phyloP scores from a whole-genome alignment of 2,113 vertebrate species.

The Halichoeres trimaculatus region DNA sequence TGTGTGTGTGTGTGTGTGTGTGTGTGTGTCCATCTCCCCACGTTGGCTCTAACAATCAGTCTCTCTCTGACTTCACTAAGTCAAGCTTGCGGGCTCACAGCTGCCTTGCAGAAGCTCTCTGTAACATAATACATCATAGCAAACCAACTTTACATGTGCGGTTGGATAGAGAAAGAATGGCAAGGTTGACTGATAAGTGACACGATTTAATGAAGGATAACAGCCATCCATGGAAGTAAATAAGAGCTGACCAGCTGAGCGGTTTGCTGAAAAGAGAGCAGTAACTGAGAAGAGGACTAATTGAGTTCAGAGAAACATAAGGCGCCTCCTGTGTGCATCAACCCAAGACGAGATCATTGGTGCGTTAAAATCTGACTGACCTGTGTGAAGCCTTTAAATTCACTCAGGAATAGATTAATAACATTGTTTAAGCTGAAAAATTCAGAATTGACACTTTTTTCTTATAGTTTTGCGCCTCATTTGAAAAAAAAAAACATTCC shows the following conservation, averaged over 20 bases:
- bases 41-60: conserved; percentile 61
- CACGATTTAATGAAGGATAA: conserved; percentile 10
- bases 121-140: conserved; percentile 22
- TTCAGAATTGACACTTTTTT: neutral
- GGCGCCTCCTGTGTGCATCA: neutral
- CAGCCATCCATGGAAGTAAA: neutral
- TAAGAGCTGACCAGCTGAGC: conserved; percentile 1
- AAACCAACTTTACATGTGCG: conserved; percentile 26
- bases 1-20: too few relatives aligned
- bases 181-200: conserved; percentile 1
- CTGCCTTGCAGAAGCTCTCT: conserved; percentile 57
- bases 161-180: conserved; percentile 21
- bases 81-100: conserved; percentile 71
- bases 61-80: conserved; percentile 67
- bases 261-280: neutral
- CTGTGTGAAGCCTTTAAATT: too few relatives aligned
- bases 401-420: too few relatives aligned
- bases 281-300: neutral
- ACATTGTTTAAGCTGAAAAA: neutral
- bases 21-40: conserved; percentile 56
- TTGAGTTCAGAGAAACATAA: too few relatives aligned
- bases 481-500: too few relatives aligned
- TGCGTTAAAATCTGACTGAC: too few relatives aligned
- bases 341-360: neutral
- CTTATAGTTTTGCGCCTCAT: too few relatives aligned